Evolutionary conservation across 2,888 invertebrate species (phyloP).

Genomic region (Eurytoma californica): DNA sequence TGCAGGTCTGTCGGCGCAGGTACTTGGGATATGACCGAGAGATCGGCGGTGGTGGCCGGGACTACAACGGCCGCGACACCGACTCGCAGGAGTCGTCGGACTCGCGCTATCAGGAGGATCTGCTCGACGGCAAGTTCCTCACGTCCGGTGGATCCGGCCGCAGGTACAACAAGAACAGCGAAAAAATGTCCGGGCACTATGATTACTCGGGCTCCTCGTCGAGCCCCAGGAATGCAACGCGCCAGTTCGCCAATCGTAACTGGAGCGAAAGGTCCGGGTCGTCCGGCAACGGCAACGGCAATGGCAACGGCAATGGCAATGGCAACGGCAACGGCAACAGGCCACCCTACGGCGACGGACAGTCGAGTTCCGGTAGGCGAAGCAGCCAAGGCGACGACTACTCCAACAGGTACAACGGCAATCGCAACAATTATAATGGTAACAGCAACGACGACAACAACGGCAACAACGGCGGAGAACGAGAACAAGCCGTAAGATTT

Average conservation of each 20-base stretch:
- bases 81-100: slow-evolving; percentile 62
- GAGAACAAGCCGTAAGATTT: slow-evolving; percentile 59
- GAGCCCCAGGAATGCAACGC: slow-evolving; percentile 6
- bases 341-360: slow-evolving; percentile 26
- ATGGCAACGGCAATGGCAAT: not conserved
- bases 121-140: slow-evolving; percentile 65
- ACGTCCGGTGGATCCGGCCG: slow-evolving; percentile 33
- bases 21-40: slow-evolving; percentile 59
- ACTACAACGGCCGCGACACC: slow-evolving; percentile 68
- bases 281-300: not conserved
- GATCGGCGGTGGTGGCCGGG: slow-evolving; percentile 59
- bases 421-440: slow-evolving; percentile 40
- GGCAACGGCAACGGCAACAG: not conserved
- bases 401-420: slow-evolving; percentile 27
- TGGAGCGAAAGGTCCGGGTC: slow-evolving; percentile 11
- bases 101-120: slow-evolving; percentile 62
- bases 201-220: slow-evolving; percentile 29
- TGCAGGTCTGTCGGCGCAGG: slow-evolving; percentile 77
- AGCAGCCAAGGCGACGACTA: slow-evolving; percentile 25
- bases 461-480: slow-evolving; percentile 35
- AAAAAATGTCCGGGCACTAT: slow-evolving; percentile 10
- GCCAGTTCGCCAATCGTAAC: not conserved
- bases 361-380: slow-evolving; percentile 1
- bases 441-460: slow-evolving; percentile 45
- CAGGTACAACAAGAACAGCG: slow-evolving; percentile 27